Evolutionary conservation across 1,140 invertebrate genomes (phyloP), one percentile per base, ranked within the genome.

Genomic region (Penaeus japonicus): DNA sequence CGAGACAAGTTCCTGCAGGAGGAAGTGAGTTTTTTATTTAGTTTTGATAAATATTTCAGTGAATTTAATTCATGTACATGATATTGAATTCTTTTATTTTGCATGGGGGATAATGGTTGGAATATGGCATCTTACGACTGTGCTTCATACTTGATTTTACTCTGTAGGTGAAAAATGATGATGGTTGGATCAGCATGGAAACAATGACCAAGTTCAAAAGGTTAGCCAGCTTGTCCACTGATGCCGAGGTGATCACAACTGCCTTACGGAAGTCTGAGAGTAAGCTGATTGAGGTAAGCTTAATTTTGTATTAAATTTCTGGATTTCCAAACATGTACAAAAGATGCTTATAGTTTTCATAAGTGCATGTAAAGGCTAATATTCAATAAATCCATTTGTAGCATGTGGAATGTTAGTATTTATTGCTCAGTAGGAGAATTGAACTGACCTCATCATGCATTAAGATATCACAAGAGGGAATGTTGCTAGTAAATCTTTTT

Each of bases 171-270:
- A 96, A 95, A 91, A 92, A 96, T 89, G 96, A 98, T 91, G 95
- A 98, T 91, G 98, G 98, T 15, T 99, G 97, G 98, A 94, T 99
- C 35, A 94, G 96, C 2, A 92, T 99, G 57, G 94, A 96, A 0
- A 94, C 96, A 1, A 95, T 99, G 93, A 93, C 97, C 47, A 98
- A 95, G 89, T 99, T 99, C 91, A 98, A 98, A 91, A 94, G 97
- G 35, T 93, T 99, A 57, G 95, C 96, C 1, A 93, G 94, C 35
- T 91, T 99, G 0, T 95, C 95, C 3, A 94, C 93, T 73, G 96
- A 98, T 91, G 82, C 92, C 0, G 93, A 95, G 57, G 93, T 95
- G 0, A 97, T 99, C 90, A 93, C 95, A 5, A 93, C 94, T 86
- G 96, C 97, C 0, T 89, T 99, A 5, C 94, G 94, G 90, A 96